Percentiles rank a stretch among this genome's conserved stretches.
phyloP scores from a whole-genome alignment of 2,113 vertebrate genomes.

The Nothoprocta perdicaria region DNA sequence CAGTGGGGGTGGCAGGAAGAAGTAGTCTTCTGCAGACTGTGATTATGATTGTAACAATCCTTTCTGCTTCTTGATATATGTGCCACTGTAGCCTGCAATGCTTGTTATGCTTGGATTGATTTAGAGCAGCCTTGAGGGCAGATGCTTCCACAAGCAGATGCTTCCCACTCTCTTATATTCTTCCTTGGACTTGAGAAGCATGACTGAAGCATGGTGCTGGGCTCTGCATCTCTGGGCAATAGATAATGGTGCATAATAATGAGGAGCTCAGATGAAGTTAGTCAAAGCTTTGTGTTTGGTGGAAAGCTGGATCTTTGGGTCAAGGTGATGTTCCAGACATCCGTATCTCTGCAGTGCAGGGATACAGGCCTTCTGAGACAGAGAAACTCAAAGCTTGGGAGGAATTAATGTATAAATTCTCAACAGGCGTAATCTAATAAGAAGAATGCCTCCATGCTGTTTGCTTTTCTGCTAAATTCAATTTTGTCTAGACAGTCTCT shows the following conservation, averaged over 20 bases:
- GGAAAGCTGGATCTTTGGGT: background rate
- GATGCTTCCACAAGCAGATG: constrained; percentile 32
- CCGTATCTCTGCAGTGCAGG: constrained; percentile 25
- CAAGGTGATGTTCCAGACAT: background rate
- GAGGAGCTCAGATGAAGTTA: background rate
- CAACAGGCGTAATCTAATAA: constrained; percentile 31
- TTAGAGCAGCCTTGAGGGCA: constrained; percentile 32
- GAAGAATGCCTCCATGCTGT: constrained; percentile 43
- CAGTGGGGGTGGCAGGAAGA: background rate
- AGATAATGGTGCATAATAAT: background rate
- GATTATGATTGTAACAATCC: background rate
- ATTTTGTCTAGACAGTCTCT: constrained; percentile 45
- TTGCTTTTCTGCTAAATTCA: constrained; percentile 54
- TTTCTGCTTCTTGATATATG: constrained; percentile 20
- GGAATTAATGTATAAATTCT: constrained; percentile 54
- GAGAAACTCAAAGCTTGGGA: background rate
- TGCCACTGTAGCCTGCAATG: background rate
- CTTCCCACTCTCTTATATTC: constrained; percentile 9
- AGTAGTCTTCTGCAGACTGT: background rate
- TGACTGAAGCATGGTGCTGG: background rate
- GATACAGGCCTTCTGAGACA: background rate
- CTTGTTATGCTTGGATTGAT: constrained; percentile 46
- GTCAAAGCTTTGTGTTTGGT: background rate
- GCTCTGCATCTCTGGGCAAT: background rate
- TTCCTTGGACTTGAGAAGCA: background rate